A percentile compares a stretch with the other conserved stretches of the same genome.
Evolutionary conservation across 1,140 invertebrate species (phyloP).

Genomic region (Drosophila lacertosa): DNA sequence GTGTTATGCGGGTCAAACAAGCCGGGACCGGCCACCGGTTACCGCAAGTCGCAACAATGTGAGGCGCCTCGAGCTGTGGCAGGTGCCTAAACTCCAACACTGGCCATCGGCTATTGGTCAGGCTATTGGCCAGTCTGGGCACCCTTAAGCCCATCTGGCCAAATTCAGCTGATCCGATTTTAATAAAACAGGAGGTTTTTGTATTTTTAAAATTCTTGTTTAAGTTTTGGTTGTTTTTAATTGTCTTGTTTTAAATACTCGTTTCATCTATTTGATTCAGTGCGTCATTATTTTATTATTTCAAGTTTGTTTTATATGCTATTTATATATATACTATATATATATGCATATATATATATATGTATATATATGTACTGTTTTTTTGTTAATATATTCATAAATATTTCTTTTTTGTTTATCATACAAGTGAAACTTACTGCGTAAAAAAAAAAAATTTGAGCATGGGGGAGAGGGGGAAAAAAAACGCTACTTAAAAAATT

Average conservation of each 20-base stretch:
- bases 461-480: no score
- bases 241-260: conserved; percentile 79
- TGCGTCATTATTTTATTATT: conserved; percentile 74
- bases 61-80: conserved; percentile 18
- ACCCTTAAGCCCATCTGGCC: conserved; percentile 31
- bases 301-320: conserved; percentile 33
- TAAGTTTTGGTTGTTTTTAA: conserved; percentile 62
- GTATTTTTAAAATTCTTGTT: conserved; percentile 66
- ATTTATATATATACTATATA: conserved; percentile 48
- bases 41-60: background rate
- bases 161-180: conserved; percentile 18
- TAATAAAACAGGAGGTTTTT: conserved; percentile 28
- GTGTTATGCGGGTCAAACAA: conserved; percentile 58
- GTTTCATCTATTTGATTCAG: conserved; percentile 83
- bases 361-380: conserved; percentile 56
- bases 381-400: conserved; percentile 20
- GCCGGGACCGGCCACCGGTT: conserved; percentile 4
- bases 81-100: conserved; percentile 59
- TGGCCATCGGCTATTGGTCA: conserved; percentile 26
- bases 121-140: conserved; percentile 37
- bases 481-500: conserved; percentile 23
- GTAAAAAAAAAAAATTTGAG: conserved; percentile 46
- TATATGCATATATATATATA: conserved; percentile 46
- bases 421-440: conserved; percentile 76
- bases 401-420: conserved; percentile 65